phyloP scores from a whole-genome alignment of 1,140 invertebrate genomes.

The Helicoverpa zea region DNA sequence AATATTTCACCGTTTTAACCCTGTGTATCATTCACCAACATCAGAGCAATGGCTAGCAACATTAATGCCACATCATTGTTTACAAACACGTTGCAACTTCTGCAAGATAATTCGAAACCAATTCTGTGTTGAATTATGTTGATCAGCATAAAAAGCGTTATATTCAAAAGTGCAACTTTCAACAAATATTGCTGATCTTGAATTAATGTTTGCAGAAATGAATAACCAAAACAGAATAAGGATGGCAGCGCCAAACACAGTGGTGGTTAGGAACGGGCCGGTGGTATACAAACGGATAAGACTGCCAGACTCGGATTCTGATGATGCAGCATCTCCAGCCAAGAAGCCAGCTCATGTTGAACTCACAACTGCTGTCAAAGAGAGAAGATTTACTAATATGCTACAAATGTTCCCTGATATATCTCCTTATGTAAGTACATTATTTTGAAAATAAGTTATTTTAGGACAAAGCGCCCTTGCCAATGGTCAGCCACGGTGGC shows the following conservation, averaged over 20 bases:
- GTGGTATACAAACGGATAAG: slow-evolving; percentile 67
- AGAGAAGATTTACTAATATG: slow-evolving; percentile 84
- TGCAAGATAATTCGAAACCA: no score
- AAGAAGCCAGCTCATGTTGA: slow-evolving; percentile 63
- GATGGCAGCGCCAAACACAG: slow-evolving; percentile 69
- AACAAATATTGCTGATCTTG: not conserved
- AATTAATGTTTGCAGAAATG: slow-evolving; percentile 3
- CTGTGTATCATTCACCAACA: no score
- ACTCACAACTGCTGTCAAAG: slow-evolving; percentile 75
- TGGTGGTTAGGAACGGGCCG: slow-evolving; percentile 64
- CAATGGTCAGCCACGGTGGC: no score
- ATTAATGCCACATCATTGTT: no score
- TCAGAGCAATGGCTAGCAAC: no score
- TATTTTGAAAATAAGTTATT: not conserved
- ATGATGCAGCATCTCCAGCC: slow-evolving; percentile 74
- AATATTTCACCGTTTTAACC: no score
- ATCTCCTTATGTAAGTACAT: slow-evolving; percentile 72
- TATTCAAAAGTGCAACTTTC: not conserved
- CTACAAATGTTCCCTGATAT: slow-evolving; percentile 85
- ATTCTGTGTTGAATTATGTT: not conserved
- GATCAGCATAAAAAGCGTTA: not conserved
- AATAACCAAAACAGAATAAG: slow-evolving; percentile 50
- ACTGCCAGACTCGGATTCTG: slow-evolving; percentile 80
- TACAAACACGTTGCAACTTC: no score
- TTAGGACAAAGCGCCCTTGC: no score